Evolutionary conservation across 2,113 vertebrate genomes (phyloP), one percentile per base, ranked within the genome.

Genomic region (Galemys pyrenaicus): DNA sequence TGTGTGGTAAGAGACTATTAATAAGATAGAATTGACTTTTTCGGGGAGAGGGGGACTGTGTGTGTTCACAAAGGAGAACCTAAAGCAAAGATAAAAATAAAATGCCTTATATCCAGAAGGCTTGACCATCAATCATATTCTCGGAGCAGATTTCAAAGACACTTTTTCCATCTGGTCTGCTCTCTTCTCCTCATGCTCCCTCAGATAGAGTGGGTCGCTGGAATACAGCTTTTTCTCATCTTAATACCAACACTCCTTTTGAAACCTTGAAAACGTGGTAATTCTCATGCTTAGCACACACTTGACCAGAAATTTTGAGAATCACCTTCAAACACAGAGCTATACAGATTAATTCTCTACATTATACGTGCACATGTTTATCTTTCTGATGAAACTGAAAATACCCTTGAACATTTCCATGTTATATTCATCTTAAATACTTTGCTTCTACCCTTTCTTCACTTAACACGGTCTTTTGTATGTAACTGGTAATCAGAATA

Each of bases 1-100:
- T 39, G 9, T 37, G 83, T 67, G 37, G 17, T 67, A 94, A 78
- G 80, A 83, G 54, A 58, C 60, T 93, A 80, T 74, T 54, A 24
- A 71, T 51, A 73, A n/a, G 56, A 65, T 46, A 70, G 83, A 82
- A 71, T n/a, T 41, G 56, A 8, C 6, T 24, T 64, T 37, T 9
- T 82, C 82, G 26, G 41, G 11, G 54, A 77, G 41, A 51, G 24
- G 67, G 5, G 32, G 28, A 75, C 20, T 26, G 15, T 80, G 54
- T 87, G 51, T 86, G 64, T 77, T 95, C 82, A 87, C 80, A 87
- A 91, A 95, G 28, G 28, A 93, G 73, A 95, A 93, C 51, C 73
- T 44, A 85, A 85, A 88, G 68, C 51, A 71, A 85, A 73, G 78
- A 67, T 19, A 65, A 94, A 94, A 95, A 89, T 86, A 86, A 82